Conservation (phyloP, 1,140 invertebrate genomes). For the Pollicipes pollicipes region DNA sequence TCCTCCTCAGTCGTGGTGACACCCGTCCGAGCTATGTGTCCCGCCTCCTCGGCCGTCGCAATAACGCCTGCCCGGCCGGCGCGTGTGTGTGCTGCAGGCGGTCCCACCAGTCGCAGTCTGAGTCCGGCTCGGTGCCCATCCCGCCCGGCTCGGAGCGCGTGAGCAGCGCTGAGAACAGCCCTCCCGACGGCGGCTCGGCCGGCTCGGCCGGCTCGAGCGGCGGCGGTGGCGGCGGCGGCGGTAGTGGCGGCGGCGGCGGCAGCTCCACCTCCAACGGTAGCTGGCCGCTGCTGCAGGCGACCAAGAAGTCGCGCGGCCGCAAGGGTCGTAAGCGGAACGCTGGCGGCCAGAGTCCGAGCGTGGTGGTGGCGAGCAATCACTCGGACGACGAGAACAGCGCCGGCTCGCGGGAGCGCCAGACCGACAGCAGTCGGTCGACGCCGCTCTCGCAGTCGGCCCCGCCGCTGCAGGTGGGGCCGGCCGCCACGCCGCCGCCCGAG, state of each 20-base stretch:
- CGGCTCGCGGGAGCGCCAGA: slow-evolving; percentile 25
- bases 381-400: neutral
- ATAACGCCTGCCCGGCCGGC: too few relatives aligned
- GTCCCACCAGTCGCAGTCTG: neutral
- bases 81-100: neutral
- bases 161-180: neutral
- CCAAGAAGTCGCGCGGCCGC: neutral
- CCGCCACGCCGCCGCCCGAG: slow-evolving; percentile 9
- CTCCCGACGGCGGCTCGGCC: slow-evolving; percentile 13
- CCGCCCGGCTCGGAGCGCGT: neutral
- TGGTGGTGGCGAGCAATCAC: neutral
- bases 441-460: slow-evolving; percentile 23
- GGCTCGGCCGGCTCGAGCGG: slow-evolving; percentile 33
- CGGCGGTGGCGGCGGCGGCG: slow-evolving; percentile 20
- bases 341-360: too few relatives aligned
- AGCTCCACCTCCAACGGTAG: slow-evolving; percentile 7
- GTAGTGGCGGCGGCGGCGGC: slow-evolving; percentile 6
- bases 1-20: too few relatives aligned
- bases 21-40: too few relatives aligned
- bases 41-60: too few relatives aligned
- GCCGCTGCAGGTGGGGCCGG: slow-evolving; percentile 5
- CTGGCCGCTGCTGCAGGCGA: neutral
- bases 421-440: slow-evolving; percentile 52
- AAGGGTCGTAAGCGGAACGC: neutral
- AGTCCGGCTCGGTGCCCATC: neutral